Conservation (phyloP, 2,797 vertebrate genomes). For the Anguilla anguilla region DNA sequence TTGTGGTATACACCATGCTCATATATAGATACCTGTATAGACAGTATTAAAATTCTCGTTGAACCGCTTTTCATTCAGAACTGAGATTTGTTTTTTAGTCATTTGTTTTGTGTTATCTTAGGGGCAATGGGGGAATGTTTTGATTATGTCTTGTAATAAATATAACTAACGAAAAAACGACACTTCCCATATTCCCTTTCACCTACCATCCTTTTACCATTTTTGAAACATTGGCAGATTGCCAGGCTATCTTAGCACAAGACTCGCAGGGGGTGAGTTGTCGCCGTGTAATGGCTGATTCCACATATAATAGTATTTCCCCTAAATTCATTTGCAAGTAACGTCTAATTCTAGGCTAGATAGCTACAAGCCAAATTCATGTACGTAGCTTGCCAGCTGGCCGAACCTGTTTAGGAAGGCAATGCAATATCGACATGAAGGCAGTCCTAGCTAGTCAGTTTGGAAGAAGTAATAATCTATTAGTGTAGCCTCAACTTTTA, state of each 20-base stretch:
- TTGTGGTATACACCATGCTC: neutral
- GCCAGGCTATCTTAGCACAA: neutral
- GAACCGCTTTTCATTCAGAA: neutral
- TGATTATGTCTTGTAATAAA: neutral
- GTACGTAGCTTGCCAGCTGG: neutral
- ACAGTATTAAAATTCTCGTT: neutral
- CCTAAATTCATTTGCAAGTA: neutral
- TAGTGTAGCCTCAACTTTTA: neutral
- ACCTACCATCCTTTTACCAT: constrained; percentile 13
- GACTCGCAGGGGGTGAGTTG: constrained; percentile 14
- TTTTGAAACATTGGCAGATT: constrained; percentile 11
- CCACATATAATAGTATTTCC: neutral
- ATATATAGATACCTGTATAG: neutral
- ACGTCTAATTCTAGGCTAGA: neutral
- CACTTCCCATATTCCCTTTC: constrained; percentile 16
- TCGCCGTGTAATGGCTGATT: neutral
- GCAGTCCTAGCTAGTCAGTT: neutral
- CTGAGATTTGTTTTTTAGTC: neutral
- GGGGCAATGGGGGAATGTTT: neutral
- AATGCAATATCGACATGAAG: neutral
- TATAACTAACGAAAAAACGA: constrained; percentile 10
- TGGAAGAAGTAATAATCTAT: neutral
- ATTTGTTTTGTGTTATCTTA: neutral
- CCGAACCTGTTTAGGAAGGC: neutral
- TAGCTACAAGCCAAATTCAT: neutral